phyloP scores from a whole-genome alignment of 1,140 invertebrate genomes.

The Drosophila teissieri region DNA sequence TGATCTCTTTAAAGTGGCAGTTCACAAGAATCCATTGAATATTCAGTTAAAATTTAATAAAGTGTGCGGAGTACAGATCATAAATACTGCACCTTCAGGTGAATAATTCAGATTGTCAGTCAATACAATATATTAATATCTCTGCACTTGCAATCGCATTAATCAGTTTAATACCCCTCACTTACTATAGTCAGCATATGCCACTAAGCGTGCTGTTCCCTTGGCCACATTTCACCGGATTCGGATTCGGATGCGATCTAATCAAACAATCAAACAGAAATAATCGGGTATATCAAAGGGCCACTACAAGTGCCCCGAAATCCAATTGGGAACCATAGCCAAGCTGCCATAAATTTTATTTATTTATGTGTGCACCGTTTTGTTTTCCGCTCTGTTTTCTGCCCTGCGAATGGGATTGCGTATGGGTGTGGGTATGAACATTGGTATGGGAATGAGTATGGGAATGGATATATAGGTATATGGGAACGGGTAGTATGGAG shows the following conservation, averaged over 20 bases:
- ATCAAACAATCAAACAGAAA: constrained; percentile 52
- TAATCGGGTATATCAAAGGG: constrained; percentile 57
- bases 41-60: too few relatives aligned
- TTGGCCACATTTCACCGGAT: constrained; percentile 30
- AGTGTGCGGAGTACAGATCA: too few relatives aligned
- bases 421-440: too few relatives aligned
- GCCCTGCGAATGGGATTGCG: background rate
- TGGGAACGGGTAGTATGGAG: background rate
- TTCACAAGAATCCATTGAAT: too few relatives aligned
- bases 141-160: background rate
- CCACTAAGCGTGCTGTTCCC: constrained; percentile 29
- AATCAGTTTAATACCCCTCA: background rate
- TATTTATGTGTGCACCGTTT: constrained; percentile 74
- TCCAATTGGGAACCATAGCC: constrained; percentile 71
- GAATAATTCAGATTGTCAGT: too few relatives aligned
- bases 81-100: too few relatives aligned
- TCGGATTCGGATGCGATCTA: constrained; percentile 17
- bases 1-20: too few relatives aligned
- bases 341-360: constrained; percentile 79
- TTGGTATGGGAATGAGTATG: too few relatives aligned
- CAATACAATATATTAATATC: background rate
- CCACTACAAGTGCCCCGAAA: constrained; percentile 48
- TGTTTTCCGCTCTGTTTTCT: constrained; percentile 42
- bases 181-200: constrained; percentile 17
- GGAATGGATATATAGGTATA: too few relatives aligned